Evolutionary conservation across 2,888 invertebrate genomes (phyloP).

Genomic region (Sphecodes monilicornis): DNA sequence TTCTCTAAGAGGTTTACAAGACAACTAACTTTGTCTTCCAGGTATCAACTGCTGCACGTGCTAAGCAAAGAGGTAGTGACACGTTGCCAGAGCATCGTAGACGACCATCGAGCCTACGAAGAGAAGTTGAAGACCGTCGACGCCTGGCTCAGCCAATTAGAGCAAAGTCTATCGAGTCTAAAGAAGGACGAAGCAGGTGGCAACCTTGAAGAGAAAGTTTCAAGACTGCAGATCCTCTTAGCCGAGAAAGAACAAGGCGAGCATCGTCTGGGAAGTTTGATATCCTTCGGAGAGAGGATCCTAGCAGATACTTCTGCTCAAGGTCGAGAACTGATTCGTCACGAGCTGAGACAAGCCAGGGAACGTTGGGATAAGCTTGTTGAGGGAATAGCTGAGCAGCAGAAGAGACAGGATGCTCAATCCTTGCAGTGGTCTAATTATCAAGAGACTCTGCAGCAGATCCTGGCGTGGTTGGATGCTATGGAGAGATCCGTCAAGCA

Average conservation of each 20-base stretch:
- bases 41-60: conserved; percentile 91
- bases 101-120: conserved; percentile 92
- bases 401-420: conserved; percentile 93
- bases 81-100: conserved; percentile 93
- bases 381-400: conserved; percentile 93
- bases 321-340: conserved; percentile 95
- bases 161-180: conserved; percentile 88
- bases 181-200: conserved; percentile 87
- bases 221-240: conserved; percentile 89
- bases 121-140: conserved; percentile 91
- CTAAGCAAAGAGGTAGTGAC: conserved; percentile 94
- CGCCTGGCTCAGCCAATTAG: conserved; percentile 91
- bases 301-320: conserved; percentile 96
- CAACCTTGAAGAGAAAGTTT: conserved; percentile 88
- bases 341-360: conserved; percentile 91
- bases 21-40: conserved; percentile 58
- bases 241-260: conserved; percentile 94
- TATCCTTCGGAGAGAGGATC: conserved; percentile 94
- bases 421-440: conserved; percentile 93
- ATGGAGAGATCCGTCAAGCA: conserved; percentile 92
- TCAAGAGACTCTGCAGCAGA: conserved; percentile 93
- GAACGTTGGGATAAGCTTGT: conserved; percentile 95
- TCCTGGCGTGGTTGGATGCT: conserved; percentile 93
- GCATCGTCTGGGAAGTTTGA: conserved; percentile 90
- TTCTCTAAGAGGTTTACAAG: not conserved